A percentile compares a stretch with the other conserved stretches of the same genome.
Conservation (phyloP, 2,797 vertebrate genomes). For the Spinus pinus region DNA sequence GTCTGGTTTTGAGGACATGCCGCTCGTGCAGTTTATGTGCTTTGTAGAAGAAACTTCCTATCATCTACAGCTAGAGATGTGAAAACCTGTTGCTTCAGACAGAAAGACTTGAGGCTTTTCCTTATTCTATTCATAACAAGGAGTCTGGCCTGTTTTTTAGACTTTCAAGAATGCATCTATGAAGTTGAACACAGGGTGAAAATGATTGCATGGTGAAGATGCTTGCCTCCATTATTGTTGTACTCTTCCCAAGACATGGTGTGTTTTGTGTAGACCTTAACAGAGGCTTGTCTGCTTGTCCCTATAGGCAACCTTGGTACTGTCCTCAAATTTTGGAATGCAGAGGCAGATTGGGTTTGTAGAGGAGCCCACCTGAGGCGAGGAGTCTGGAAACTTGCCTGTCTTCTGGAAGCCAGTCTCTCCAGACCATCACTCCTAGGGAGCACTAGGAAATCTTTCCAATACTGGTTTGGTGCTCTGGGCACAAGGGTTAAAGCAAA, state of each 20-base stretch:
- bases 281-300: neutral
- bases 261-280: neutral
- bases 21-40: neutral
- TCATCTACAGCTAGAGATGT: neutral
- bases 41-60: neutral
- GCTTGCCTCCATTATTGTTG: neutral
- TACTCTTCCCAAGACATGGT: neutral
- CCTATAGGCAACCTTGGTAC: neutral
- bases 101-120: constrained; percentile 26
- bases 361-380: neutral
- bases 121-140: neutral
- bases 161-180: neutral
- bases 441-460: neutral
- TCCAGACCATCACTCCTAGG: neutral
- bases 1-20: neutral
- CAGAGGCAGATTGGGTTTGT: neutral
- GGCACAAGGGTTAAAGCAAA: neutral
- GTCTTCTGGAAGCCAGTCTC: neutral
- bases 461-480: neutral
- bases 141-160: neutral
- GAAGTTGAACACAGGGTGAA: neutral
- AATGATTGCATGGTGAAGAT: neutral
- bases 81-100: constrained; percentile 12
- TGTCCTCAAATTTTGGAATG: neutral
- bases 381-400: neutral